Conservation (phyloP, 2,797 vertebrate species). For the Philypnodon macrostomus region DNA sequence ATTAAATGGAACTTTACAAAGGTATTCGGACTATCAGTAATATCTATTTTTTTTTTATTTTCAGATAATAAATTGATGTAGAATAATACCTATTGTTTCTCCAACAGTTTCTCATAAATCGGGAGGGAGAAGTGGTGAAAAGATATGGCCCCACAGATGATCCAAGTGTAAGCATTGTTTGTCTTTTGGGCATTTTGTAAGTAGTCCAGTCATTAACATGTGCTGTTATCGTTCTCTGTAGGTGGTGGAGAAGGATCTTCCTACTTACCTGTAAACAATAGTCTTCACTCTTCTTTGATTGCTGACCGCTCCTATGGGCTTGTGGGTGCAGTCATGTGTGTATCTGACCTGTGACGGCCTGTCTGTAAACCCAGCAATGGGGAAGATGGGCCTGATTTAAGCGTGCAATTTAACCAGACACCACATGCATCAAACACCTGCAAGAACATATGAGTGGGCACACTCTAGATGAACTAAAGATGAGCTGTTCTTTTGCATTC, state of each 20-base stretch:
- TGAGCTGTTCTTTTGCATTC: slow-evolving; percentile 26
- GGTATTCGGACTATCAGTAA: slow-evolving; percentile 68
- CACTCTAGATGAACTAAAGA: slow-evolving; percentile 2
- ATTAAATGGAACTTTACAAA: slow-evolving; percentile 99
- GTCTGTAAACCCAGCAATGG: slow-evolving; percentile 81
- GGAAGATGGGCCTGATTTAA: slow-evolving; percentile 78
- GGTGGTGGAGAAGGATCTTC: slow-evolving; percentile 85
- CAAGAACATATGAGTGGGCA: slow-evolving; percentile 29
- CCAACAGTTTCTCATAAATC: slow-evolving; percentile 90
- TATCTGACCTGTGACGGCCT: slow-evolving; percentile 81
- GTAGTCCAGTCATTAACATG: background rate
- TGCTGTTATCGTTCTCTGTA: slow-evolving; percentile 29
- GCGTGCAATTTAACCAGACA: slow-evolving; percentile 81
- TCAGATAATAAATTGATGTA: too few species aligned
- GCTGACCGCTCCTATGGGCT: slow-evolving; percentile 37
- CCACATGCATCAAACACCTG: slow-evolving; percentile 28
- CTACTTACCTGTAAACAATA: slow-evolving; percentile 76
- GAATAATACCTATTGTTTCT: background rate
- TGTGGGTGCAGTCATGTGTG: slow-evolving; percentile 35
- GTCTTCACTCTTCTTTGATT: background rate
- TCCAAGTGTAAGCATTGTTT: slow-evolving; percentile 78
- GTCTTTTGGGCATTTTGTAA: background rate
- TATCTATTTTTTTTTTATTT: too few species aligned
- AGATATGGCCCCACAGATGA: slow-evolving; percentile 90
- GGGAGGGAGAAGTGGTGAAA: slow-evolving; percentile 88